These are phyloP conservation scores for Acrobasis repandana DNA, from an alignment of 2,888 invertebrate species.

Conservation along the genomic window DNA sequence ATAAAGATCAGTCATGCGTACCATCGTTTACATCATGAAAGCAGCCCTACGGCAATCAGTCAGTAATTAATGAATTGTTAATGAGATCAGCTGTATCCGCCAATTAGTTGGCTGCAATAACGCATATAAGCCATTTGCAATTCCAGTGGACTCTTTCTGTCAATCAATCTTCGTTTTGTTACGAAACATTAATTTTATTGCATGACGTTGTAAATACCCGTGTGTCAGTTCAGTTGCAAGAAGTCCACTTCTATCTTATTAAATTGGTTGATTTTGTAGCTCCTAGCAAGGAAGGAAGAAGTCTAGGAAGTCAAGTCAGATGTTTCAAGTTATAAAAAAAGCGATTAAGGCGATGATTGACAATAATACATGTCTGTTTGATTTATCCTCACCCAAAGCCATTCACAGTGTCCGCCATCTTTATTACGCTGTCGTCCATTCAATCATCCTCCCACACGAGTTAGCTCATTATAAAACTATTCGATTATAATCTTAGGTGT, in stretches of 20 bases:
- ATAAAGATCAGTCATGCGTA: no score
- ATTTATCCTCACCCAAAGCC: conserved; percentile 5
- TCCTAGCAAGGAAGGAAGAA: no score
- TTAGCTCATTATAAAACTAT: conserved; percentile 23
- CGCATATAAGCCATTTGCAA: neutral
- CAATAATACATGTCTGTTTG: conserved; percentile 3
- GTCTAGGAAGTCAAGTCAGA: no score
- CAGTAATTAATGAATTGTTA: neutral
- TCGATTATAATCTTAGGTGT: conserved; percentile 7
- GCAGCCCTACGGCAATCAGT: neutral
- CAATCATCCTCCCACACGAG: conserved; percentile 19
- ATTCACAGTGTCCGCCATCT: conserved; percentile 19
- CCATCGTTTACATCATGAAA: neutral
- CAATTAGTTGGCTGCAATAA: conserved; percentile 2
- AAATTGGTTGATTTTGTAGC: no score
- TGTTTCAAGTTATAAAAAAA: neutral
- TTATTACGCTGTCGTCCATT: conserved; percentile 21
- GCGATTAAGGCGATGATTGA: neutral
- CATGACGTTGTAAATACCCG: no score
- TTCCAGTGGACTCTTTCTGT: neutral
- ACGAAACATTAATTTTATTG: neutral
- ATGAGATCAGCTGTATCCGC: conserved; percentile 11
- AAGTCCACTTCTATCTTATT: no score
- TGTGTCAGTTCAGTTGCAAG: no score
- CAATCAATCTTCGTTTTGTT: neutral